These are phyloP conservation scores for Gortyna flavago DNA, from an alignment of 2,888 invertebrate genomes.

Conservation along the genomic window DNA sequence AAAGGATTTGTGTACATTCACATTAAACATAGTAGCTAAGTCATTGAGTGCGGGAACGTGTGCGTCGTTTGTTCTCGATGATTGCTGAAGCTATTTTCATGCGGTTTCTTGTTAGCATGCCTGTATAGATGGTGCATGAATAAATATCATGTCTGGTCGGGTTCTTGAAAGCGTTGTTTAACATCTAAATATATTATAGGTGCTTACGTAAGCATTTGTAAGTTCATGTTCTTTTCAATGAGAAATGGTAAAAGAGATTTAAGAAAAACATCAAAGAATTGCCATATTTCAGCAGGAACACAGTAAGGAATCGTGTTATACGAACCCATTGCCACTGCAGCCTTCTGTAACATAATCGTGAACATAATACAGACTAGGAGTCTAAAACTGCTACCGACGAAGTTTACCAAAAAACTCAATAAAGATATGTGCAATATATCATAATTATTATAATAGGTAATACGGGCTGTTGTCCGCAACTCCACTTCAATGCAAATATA, in stretches of 20 bases:
- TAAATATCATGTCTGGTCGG: slow-evolving; percentile 22
- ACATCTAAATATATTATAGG: background rate
- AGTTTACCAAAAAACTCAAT: background rate
- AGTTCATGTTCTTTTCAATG: background rate
- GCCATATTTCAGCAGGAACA: background rate
- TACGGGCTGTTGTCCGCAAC: too few species aligned
- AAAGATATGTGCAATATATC: too few species aligned
- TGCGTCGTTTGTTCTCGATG: slow-evolving; percentile 31
- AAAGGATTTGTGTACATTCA: slow-evolving; percentile 8
- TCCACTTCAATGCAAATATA: too few species aligned
- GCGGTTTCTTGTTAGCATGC: slow-evolving; percentile 35
- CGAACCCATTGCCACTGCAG: background rate
- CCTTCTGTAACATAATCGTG: background rate
- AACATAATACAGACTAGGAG: background rate
- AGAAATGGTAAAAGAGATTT: background rate
- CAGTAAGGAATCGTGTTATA: background rate
- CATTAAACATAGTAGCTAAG: slow-evolving; percentile 15
- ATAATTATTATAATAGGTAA: too few species aligned
- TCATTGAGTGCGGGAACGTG: slow-evolving; percentile 42
- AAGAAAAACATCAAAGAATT: background rate
- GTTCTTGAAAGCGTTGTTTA: background rate
- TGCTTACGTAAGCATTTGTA: background rate
- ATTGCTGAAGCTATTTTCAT: slow-evolving; percentile 47
- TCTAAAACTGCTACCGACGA: background rate
- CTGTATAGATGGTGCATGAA: slow-evolving; percentile 20